Evolutionary conservation across 2,113 vertebrate genomes (phyloP).

Genomic region (Phyllostomus discolor): DNA sequence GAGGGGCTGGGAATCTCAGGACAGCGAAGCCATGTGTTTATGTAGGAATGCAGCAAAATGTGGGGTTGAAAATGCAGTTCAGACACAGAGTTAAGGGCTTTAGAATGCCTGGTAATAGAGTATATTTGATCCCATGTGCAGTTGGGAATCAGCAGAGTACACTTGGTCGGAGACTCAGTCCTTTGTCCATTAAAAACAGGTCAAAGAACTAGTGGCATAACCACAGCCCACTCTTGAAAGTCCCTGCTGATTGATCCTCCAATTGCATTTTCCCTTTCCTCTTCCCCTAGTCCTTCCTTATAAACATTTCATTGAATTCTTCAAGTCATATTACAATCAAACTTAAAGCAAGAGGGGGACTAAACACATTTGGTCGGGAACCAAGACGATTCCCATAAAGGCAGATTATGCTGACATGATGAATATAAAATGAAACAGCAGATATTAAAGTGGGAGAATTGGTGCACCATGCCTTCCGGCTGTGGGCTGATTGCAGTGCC

Average conservation of each 20-base stretch:
- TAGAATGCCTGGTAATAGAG: neutral
- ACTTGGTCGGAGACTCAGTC: constrained; percentile 10
- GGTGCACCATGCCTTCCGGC: constrained; percentile 74
- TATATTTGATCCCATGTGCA: neutral
- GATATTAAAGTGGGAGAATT: constrained; percentile 83
- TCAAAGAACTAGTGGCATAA: constrained; percentile 47
- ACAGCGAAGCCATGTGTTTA: rapidly evolving
- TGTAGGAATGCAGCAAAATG: neutral
- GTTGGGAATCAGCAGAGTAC: neutral
- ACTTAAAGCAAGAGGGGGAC: constrained; percentile 80
- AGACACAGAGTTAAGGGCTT: neutral
- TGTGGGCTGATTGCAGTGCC: constrained; percentile 3
- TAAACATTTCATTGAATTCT: constrained; percentile 83
- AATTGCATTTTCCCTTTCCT: constrained; percentile 63
- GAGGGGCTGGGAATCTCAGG: neutral
- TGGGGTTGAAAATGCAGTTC: neutral
- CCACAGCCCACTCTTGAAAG: constrained; percentile 20
- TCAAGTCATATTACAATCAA: constrained; percentile 84
- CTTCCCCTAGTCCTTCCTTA: constrained; percentile 54
- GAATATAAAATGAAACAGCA: constrained; percentile 84
- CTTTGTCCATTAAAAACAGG: constrained; percentile 57
- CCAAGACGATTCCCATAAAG: constrained; percentile 86
- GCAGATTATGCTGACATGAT: constrained; percentile 85
- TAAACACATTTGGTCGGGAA: constrained; percentile 83
- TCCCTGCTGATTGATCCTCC: constrained; percentile 52